Evolutionary conservation across 2,113 vertebrate species (phyloP).

Genomic region (Myocastor coypus): DNA sequence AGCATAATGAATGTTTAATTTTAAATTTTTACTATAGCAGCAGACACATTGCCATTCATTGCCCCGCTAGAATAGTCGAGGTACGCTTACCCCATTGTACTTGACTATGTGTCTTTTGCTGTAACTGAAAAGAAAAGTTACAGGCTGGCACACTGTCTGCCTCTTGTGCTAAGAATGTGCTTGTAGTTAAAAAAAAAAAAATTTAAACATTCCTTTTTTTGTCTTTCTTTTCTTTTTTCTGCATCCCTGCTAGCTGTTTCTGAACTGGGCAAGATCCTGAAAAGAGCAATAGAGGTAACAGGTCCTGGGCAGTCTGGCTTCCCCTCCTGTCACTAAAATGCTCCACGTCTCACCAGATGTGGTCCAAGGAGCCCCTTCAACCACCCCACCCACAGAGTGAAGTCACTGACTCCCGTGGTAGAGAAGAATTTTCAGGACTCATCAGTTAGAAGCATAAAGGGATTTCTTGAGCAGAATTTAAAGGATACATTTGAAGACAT

Average conservation of each 20-base stretch:
- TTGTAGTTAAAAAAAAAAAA: no score
- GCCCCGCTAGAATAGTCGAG: background rate
- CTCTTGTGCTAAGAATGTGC: no score
- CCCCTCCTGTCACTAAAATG: conserved; percentile 38
- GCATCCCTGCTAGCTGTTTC: background rate
- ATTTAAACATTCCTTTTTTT: background rate
- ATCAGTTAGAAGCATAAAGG: background rate
- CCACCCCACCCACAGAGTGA: no score
- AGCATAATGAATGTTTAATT: background rate
- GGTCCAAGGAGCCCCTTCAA: background rate
- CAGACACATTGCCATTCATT: background rate
- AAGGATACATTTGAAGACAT: background rate
- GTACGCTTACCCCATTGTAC: background rate
- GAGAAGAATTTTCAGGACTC: background rate
- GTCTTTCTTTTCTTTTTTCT: background rate
- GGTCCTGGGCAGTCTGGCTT: conserved; percentile 34
- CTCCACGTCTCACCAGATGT: background rate
- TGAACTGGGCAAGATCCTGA: background rate
- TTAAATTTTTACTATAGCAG: background rate
- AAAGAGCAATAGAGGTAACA: background rate
- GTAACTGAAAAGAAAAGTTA: background rate
- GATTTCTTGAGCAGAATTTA: background rate
- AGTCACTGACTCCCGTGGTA: background rate
- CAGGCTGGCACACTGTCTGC: no score
- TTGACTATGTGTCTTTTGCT: background rate